These are phyloP conservation scores for Verasper variegatus DNA, from an alignment of 2,113 vertebrate genomes.

Conservation along the genomic window DNA sequence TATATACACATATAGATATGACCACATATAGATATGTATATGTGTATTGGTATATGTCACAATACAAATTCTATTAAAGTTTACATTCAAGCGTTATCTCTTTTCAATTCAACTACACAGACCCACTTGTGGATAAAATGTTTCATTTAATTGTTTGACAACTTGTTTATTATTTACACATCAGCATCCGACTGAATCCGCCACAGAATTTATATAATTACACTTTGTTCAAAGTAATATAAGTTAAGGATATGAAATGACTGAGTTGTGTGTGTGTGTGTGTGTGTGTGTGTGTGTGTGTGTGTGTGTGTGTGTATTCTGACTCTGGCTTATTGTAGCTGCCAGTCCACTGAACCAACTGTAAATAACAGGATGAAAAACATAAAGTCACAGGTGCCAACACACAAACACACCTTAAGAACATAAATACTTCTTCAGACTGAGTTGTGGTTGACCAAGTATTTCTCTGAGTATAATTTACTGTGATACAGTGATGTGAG, in stretches of 20 bases:
- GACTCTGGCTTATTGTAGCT: conserved; percentile 77
- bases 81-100: not conserved
- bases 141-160: conserved; percentile 81
- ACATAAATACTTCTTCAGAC: conserved; percentile 82
- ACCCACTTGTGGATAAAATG: conserved; percentile 73
- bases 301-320: conserved; percentile 39
- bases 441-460: conserved; percentile 71
- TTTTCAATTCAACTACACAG: not conserved
- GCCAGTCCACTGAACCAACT: conserved; percentile 72
- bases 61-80: not conserved
- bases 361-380: conserved; percentile 55
- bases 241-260: conserved; percentile 75
- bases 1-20: no score
- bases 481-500: conserved; percentile 80
- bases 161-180: conserved; percentile 82
- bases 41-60: no score
- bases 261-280: conserved; percentile 28
- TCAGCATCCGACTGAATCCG: conserved; percentile 63
- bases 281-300: conserved; percentile 31
- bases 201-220: conserved; percentile 66
- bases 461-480: conserved; percentile 83
- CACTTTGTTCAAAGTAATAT: conserved; percentile 72
- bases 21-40: no score
- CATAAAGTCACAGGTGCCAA: conserved; percentile 66
- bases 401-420: conserved; percentile 67